Base-by-base conservation (phyloP, 2,113 vertebrate species). In the Calyptomena viridis region DNA sequence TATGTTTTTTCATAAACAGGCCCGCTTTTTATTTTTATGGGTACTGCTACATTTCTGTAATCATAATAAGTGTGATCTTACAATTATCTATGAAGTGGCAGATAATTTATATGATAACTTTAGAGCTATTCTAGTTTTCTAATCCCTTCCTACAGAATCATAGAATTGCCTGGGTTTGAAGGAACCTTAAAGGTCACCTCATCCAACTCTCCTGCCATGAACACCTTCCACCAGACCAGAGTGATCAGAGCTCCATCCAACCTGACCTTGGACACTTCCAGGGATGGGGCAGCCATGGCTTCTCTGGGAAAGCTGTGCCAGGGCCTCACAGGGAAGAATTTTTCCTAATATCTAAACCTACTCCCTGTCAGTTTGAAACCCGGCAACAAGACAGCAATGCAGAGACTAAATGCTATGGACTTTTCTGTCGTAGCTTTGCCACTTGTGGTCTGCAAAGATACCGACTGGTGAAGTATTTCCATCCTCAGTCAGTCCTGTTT, bases 171-270 rank as follows among this genome's bases (percentile, higher is more conserved):
- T 15, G 25, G 30, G 28, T 72, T 63, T n/a, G 40, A 49, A 40
- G n/a, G 35, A 5, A 23, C 2, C 31, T 49, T 19, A 49, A 37
- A 56, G 1, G 11, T 11, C 22, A 33, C 9, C 35, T 20, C 5
- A 7, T 15, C 40, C 44, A 12, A 1, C 5, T 49, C 33, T n/a
- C 23, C 33, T 73, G 14, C 21, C n/a, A 19, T 13, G 71, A 22
- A 18, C 46, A 39, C 2, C 13, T 81, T 3, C 24, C 62, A 53
- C 25, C 13, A 0, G 11, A 17, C 14, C 78, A 53, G 30, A 39
- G 0, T 60, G 30, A 4, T 40, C 79, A 14, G 4, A 35, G 14
- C 40, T 3, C 63, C 5, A 4, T 62, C 71, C 47, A 55, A 0
- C 30, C 71, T 11, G 30, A 13, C 11, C n/a, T 35, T 18, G 40